phyloP scores from a whole-genome alignment of 2,888 invertebrate species.

The Hirtodrosophila cameraria region DNA sequence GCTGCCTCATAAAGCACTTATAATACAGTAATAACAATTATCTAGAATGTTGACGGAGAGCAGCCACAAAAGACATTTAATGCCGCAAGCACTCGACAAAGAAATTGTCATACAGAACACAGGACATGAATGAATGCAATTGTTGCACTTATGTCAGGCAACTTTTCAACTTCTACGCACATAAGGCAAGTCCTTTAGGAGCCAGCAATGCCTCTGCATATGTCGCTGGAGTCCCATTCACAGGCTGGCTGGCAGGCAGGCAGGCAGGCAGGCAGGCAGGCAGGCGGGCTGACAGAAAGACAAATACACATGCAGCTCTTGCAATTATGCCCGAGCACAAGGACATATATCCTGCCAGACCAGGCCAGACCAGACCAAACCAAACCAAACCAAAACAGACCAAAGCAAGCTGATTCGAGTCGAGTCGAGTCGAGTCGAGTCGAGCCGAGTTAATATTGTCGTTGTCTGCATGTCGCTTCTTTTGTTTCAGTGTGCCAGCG shows the following conservation, averaged over 20 bases:
- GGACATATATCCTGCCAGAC: conserved; percentile 40
- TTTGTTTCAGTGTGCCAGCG: conserved; percentile 57
- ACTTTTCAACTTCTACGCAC: conserved; percentile 38
- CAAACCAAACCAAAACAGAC: conserved; percentile 19
- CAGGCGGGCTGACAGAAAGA: conserved; percentile 14
- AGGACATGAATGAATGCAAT: conserved; percentile 51
- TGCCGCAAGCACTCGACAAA: conserved; percentile 16
- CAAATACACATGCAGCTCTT: conserved; percentile 39
- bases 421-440: conserved; percentile 17
- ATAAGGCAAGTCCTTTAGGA: conserved; percentile 15
- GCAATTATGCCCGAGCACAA: conserved; percentile 45
- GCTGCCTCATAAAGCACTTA: conserved; percentile 13
- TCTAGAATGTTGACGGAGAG: conserved; percentile 31
- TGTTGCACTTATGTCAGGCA: conserved; percentile 71
- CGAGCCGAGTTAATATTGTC: conserved; percentile 59
- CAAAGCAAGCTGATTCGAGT: no score
- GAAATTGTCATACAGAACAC: conserved; percentile 22
- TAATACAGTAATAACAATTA: conserved; percentile 49
- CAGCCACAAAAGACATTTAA: conserved; percentile 27
- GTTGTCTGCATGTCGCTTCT: conserved; percentile 36
- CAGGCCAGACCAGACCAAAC: conserved; percentile 3
- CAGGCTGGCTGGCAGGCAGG: not conserved
- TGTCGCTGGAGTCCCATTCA: conserved; percentile 28
- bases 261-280: not conserved
- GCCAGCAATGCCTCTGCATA: conserved; percentile 24